Conservation (phyloP, 2,113 vertebrate genomes). For the Syngnathus floridae region DNA sequence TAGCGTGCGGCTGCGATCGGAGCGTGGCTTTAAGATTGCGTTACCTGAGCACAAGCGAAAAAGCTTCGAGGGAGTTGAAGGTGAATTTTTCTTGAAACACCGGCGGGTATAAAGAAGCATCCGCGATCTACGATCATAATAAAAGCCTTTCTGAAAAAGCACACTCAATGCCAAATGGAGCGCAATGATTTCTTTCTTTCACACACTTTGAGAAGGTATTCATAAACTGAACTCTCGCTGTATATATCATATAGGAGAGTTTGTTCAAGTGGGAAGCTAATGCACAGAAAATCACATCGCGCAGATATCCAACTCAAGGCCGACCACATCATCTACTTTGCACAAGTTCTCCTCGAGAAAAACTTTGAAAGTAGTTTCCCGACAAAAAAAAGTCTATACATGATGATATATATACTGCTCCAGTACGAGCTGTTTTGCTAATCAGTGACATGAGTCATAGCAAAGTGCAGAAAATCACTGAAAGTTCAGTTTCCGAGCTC, state of each 20-base stretch:
- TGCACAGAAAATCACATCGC: background rate
- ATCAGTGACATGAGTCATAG: slow-evolving; percentile 4
- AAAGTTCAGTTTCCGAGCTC: slow-evolving; percentile 21
- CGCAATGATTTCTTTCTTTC: background rate
- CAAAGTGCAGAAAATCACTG: slow-evolving; percentile 8
- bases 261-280: background rate
- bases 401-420: background rate
- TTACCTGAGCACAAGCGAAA: background rate
- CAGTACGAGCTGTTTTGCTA: background rate
- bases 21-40: slow-evolving; percentile 7
- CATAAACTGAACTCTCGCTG: background rate
- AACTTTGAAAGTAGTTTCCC: background rate
- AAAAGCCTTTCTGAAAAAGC: background rate
- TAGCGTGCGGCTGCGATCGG: slow-evolving; percentile 8
- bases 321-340: background rate
- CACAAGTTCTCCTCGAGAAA: background rate
- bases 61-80: slow-evolving; percentile 5
- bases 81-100: slow-evolving; percentile 4
- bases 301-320: background rate
- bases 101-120: background rate
- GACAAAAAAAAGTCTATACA: background rate
- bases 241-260: background rate
- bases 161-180: background rate
- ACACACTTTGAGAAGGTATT: background rate
- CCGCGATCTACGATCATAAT: background rate